phyloP scores from a whole-genome alignment of 2,888 invertebrate genomes.

The Drosophila formosana region DNA sequence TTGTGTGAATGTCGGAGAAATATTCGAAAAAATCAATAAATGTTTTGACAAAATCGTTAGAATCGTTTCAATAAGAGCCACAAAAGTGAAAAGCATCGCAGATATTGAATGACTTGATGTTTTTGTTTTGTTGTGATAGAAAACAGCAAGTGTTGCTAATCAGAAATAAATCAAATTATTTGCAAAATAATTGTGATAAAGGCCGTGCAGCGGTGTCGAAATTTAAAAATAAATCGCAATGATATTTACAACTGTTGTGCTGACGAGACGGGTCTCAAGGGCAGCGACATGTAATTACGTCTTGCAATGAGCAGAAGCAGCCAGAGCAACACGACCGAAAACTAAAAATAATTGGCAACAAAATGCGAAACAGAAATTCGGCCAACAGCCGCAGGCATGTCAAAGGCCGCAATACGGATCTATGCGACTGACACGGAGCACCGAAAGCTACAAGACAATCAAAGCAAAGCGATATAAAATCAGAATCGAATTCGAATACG shows the following conservation, averaged over 20 bases:
- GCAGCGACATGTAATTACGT: constrained; percentile 69
- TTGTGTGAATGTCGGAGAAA: constrained; percentile 33
- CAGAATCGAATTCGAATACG: not conserved
- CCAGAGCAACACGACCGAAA: constrained; percentile 42
- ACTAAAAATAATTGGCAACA: constrained; percentile 79
- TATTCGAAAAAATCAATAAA: constrained; percentile 56
- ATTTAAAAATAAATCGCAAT: constrained; percentile 68
- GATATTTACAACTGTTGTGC: constrained; percentile 58
- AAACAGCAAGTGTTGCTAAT: not conserved
- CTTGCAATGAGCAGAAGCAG: constrained; percentile 51
- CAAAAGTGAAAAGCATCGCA: constrained; percentile 9
- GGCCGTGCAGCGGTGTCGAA: constrained; percentile 45
- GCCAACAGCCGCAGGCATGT: constrained; percentile 75
- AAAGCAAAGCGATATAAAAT: constrained; percentile 11
- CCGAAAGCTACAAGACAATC: constrained; percentile 28
- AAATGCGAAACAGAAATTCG: constrained; percentile 73
- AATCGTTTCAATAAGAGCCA: constrained; percentile 16
- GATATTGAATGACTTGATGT: not conserved
- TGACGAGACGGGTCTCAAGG: constrained; percentile 63
- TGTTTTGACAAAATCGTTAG: constrained; percentile 41
- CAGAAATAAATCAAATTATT: constrained; percentile 6
- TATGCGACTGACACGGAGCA: constrained; percentile 58
- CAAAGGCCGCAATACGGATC: constrained; percentile 75
- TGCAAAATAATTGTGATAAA: constrained; percentile 33
- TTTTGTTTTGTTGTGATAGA: constrained; percentile 3